Evolutionary conservation across 2,888 invertebrate species (phyloP).

Genomic region (Acholoe squamosa): DNA sequence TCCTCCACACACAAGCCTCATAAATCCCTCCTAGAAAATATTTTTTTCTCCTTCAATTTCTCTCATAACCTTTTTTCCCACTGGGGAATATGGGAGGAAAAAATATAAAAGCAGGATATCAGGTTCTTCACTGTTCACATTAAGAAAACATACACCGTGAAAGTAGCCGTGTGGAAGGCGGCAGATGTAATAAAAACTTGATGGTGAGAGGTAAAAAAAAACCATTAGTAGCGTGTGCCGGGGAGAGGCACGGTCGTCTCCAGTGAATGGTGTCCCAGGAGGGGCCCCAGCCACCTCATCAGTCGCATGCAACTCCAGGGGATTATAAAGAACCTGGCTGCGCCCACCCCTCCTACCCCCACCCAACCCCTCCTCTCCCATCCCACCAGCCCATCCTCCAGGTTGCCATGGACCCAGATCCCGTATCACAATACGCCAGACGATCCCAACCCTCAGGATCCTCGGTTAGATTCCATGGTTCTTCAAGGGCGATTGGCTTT

Average conservation of each 20-base stretch:
- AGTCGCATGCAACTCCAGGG: conserved; percentile 54
- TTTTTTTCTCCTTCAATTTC: neutral
- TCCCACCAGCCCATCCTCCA: conserved; percentile 26
- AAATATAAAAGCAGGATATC: conserved; percentile 27
- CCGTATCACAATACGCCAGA: neutral
- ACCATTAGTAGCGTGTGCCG: conserved; percentile 33
- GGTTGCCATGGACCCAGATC: neutral
- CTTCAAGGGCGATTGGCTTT: neutral
- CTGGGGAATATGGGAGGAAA: neutral
- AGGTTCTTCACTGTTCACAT: conserved; percentile 46
- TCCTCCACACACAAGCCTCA: neutral
- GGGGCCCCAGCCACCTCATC: conserved; percentile 27
- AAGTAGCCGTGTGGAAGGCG: conserved; percentile 45
- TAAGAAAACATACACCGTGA: conserved; percentile 57
- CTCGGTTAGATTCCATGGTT: neutral
- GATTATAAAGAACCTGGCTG: conserved; percentile 34
- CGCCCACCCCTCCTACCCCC: neutral
- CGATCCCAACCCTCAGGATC: neutral
- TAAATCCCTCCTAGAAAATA: neutral
- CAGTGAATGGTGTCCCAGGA: conserved; percentile 42
- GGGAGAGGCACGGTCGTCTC: neutral
- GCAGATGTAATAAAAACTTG: conserved; percentile 58
- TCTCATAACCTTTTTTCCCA: conserved; percentile 18
- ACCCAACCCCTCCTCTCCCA: neutral
- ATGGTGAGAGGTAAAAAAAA: conserved; percentile 22